phyloP scores from a whole-genome alignment of 2,888 invertebrate species.

The Tinea semifulvella region DNA sequence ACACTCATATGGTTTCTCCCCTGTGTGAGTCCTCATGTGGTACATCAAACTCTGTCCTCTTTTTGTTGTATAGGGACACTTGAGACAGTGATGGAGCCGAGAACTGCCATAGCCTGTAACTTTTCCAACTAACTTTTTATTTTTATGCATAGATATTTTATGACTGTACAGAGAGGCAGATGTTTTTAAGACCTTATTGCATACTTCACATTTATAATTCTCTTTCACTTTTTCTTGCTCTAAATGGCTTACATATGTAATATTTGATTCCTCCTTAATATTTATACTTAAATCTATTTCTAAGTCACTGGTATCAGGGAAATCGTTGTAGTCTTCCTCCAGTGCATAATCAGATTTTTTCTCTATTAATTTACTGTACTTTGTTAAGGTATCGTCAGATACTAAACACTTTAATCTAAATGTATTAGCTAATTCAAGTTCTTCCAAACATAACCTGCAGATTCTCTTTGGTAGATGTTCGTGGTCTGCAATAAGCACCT shows the following conservation, averaged over 20 bases:
- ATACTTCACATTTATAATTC: constrained; percentile 30
- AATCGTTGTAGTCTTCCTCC: neutral
- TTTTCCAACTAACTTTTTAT: constrained; percentile 39
- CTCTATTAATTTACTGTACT: constrained; percentile 19
- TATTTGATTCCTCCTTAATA: constrained; percentile 2
- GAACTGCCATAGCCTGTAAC: constrained; percentile 45
- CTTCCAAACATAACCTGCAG: constrained; percentile 36
- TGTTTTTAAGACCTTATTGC: constrained; percentile 41
- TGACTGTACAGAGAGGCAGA: constrained; percentile 40
- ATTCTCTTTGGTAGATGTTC: constrained; percentile 34
- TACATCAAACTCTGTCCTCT: constrained; percentile 57
- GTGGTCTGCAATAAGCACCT: constrained; percentile 31
- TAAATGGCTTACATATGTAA: too few species aligned
- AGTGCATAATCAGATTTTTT: constrained; percentile 14
- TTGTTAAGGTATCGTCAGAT: constrained; percentile 33
- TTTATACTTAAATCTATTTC: constrained; percentile 1
- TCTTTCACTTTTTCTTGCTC: constrained; percentile 9
- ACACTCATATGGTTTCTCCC: constrained; percentile 51
- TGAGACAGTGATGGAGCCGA: constrained; percentile 48
- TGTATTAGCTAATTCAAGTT: constrained; percentile 34
- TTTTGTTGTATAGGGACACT: constrained; percentile 48
- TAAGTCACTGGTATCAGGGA: neutral
- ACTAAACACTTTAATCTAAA: constrained; percentile 43
- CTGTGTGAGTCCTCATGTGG: constrained; percentile 53
- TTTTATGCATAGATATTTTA: constrained; percentile 44